A percentile compares a stretch with the other conserved stretches of the same genome.
phyloP scores from a whole-genome alignment of 2,797 vertebrate species.

The Sternotherus odoratus region DNA sequence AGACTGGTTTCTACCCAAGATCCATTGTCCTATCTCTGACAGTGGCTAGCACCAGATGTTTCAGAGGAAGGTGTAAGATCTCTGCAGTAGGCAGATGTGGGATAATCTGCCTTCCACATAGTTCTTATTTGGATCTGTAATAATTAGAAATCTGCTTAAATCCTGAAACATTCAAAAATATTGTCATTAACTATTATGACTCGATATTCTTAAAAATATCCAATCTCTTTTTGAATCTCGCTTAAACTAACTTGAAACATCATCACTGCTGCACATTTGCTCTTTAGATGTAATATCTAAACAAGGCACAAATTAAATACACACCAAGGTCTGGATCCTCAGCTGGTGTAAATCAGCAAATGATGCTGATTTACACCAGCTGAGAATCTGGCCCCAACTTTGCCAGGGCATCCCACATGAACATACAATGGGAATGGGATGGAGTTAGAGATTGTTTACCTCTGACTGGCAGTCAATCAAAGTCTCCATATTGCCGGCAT shows the following conservation, averaged over 20 bases:
- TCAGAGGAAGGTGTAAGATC: background rate
- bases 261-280: background rate
- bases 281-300: background rate
- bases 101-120: background rate
- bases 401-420: background rate
- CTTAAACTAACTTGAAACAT: background rate
- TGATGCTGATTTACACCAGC: background rate
- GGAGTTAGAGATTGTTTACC: conserved; percentile 80
- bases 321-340: background rate
- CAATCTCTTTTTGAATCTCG: background rate
- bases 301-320: background rate
- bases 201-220: background rate
- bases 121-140: background rate
- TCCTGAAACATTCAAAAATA: background rate
- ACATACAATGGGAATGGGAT: background rate
- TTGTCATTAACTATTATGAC: background rate
- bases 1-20: background rate
- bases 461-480: conserved; percentile 83
- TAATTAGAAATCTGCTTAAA: background rate
- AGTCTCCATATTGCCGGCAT: conserved; percentile 88
- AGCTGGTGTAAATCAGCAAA: background rate
- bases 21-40: background rate
- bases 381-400: background rate
- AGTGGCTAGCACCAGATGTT: background rate
- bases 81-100: background rate